These are phyloP conservation scores for Sebastes goodei DNA, from an alignment of 2,797 vertebrate species.

Conservation along the genomic window DNA sequence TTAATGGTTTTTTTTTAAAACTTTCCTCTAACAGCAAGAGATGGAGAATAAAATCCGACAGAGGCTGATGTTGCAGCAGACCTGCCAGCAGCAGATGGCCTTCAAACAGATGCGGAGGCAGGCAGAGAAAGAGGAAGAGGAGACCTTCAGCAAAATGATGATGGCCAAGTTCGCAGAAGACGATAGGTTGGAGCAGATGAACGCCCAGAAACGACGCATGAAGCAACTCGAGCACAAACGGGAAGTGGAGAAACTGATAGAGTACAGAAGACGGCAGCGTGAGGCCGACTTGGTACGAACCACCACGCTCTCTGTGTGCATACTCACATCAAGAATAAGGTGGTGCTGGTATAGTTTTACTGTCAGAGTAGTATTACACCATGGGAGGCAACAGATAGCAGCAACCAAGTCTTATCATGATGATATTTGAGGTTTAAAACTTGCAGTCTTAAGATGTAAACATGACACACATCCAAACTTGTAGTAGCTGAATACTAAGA, in stretches of 20 bases:
- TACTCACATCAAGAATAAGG: neutral
- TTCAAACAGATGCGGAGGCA: slow-evolving; percentile 82
- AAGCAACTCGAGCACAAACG: slow-evolving; percentile 91
- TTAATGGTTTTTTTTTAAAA: neutral
- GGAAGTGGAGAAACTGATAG: slow-evolving; percentile 88
- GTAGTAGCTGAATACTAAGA: neutral
- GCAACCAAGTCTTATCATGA: neutral
- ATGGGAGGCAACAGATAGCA: neutral
- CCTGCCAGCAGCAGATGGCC: slow-evolving; percentile 86
- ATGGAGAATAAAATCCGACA: slow-evolving; percentile 89
- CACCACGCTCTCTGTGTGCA: neutral
- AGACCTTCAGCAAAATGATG: slow-evolving; percentile 82
- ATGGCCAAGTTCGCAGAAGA: slow-evolving; percentile 92
- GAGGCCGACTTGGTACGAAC: slow-evolving; percentile 86
- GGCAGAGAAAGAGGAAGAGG: slow-evolving; percentile 88
- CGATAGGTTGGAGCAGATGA: slow-evolving; percentile 92
- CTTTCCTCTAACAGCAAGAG: slow-evolving; percentile 83
- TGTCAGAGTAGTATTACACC: neutral
- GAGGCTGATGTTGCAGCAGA: slow-evolving; percentile 85
- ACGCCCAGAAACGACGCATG: slow-evolving; percentile 88
- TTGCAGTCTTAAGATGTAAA: neutral
- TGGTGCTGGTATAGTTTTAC: neutral
- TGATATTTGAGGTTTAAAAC: neutral
- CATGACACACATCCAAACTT: neutral
- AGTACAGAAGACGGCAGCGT: slow-evolving; percentile 82